Conservation (phyloP, 2,888 invertebrate species). For the Micoletzkya japonica region DNA sequence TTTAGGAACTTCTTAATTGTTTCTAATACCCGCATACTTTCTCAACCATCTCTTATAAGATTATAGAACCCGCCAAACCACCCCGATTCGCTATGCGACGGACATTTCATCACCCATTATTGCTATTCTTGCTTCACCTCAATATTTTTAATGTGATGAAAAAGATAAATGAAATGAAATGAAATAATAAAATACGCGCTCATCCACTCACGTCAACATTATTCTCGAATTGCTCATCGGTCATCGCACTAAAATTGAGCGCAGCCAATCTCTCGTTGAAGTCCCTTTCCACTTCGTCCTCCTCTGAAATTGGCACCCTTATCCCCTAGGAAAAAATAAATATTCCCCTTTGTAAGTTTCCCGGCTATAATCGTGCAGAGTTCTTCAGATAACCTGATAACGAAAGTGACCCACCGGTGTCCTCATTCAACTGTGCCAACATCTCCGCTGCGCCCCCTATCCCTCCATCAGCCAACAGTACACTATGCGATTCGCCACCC, state of each 20-base stretch:
- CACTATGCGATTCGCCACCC: slow-evolving; percentile 20
- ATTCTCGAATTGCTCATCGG: slow-evolving; percentile 48
- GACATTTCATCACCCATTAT: no score
- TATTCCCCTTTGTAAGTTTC: background rate
- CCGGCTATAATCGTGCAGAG: background rate
- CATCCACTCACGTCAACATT: slow-evolving; percentile 38
- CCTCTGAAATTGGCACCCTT: background rate
- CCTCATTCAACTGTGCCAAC: slow-evolving; percentile 5
- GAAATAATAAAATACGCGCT: no score
- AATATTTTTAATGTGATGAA: no score
- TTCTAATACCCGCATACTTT: no score
- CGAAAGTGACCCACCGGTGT: background rate
- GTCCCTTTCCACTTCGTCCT: slow-evolving; percentile 35
- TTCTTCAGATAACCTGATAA: background rate
- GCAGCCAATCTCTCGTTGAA: slow-evolving; percentile 39
- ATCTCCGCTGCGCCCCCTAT: slow-evolving; percentile 18
- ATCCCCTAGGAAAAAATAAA: background rate
- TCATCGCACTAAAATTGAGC: slow-evolving; percentile 36
- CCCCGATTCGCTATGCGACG: no score
- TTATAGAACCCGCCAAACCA: no score
- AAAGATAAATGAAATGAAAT: no score
- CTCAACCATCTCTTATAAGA: no score
- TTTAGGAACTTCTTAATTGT: no score
- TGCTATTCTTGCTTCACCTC: no score
- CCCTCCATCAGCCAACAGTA: slow-evolving; percentile 27